Evolutionary conservation across 2,113 vertebrate genomes (phyloP).

Genomic region (Redunca redunca): DNA sequence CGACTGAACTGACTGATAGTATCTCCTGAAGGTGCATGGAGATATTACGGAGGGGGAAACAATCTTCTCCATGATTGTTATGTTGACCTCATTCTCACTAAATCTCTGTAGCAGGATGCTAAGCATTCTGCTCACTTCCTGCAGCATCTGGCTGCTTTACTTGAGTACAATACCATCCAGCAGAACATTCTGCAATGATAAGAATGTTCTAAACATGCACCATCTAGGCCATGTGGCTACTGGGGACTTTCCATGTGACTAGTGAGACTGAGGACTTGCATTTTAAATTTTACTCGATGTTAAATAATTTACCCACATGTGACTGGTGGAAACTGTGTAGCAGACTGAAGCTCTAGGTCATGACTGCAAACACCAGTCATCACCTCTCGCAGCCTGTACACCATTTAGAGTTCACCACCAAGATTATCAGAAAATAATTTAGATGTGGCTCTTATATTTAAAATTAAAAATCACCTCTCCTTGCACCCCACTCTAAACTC

Average conservation of each 20-base stretch:
- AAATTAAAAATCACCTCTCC: background rate
- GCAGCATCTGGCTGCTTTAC: background rate
- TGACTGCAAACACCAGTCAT: no score
- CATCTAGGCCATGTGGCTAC: fast-evolving
- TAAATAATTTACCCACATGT: background rate
- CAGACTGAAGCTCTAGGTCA: background rate
- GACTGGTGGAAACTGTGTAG: background rate
- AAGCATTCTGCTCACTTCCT: fast-evolving
- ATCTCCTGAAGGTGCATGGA: background rate
- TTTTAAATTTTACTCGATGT: background rate
- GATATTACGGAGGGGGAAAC: background rate
- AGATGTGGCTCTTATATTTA: background rate
- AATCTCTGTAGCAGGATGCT: fast-evolving
- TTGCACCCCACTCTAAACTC: background rate
- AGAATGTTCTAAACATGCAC: background rate
- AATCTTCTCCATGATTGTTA: fast-evolving
- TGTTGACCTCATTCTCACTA: no score
- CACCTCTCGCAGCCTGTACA: background rate
- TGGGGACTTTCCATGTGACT: no score
- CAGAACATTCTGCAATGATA: background rate
- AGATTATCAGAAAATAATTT: background rate
- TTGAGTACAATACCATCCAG: fast-evolving
- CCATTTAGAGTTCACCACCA: background rate
- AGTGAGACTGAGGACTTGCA: background rate
- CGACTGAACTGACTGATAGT: fast-evolving